Conservation (phyloP, 2,888 invertebrate species). For the Eilema griseolum region DNA sequence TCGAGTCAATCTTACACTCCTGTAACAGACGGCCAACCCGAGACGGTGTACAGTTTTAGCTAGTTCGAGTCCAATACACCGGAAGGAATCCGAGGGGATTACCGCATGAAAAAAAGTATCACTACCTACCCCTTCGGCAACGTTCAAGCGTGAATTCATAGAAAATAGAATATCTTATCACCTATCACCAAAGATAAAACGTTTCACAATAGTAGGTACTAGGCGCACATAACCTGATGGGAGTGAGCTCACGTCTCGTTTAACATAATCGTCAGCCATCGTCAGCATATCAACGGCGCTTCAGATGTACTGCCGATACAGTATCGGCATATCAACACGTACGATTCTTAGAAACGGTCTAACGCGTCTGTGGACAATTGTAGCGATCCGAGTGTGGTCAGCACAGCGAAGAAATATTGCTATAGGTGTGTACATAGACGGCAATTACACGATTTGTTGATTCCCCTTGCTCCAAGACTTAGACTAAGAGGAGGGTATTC, state of each 20-base stretch:
- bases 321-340: constrained; percentile 53
- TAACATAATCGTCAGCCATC: constrained; percentile 6
- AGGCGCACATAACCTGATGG: constrained; percentile 1
- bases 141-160: too few species aligned
- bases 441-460: not conserved
- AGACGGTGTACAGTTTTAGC: too few species aligned
- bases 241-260: constrained; percentile 12
- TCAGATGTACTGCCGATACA: constrained; percentile 29
- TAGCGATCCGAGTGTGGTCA: not conserved
- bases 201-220: not conserved
- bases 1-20: too few species aligned
- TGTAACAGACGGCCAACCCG: too few species aligned
- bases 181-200: constrained; percentile 5
- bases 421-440: not conserved
- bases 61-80: too few species aligned
- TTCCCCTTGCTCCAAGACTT: too few species aligned
- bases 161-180: not conserved
- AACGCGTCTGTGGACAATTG: not conserved
- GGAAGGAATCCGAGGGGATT: too few species aligned
- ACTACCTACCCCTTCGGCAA: too few species aligned
- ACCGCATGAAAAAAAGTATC: too few species aligned
- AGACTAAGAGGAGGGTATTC: not conserved
- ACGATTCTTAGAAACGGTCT: constrained; percentile 44
- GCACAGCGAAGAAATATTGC: not conserved
- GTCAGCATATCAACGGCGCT: constrained; percentile 4